Evolutionary conservation across 2,797 vertebrate species (phyloP).

Genomic region (Mormyrus proboscirostris): DNA sequence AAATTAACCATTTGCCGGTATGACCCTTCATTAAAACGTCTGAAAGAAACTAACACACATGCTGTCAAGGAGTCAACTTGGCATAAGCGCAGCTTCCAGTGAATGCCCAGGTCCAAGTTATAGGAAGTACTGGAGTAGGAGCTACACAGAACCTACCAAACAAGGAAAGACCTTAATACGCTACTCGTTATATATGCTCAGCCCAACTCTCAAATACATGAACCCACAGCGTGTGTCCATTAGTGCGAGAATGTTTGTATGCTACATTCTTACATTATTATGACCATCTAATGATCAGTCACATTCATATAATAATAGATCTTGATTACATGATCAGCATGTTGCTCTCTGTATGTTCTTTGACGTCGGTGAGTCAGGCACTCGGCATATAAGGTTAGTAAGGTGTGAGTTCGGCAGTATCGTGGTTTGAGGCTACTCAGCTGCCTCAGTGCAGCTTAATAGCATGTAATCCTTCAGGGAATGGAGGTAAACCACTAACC

Average conservation of each 20-base stretch:
- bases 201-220: neutral
- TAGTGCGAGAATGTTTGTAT: neutral
- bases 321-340: neutral
- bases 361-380: neutral
- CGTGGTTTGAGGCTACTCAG: neutral
- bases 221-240: neutral
- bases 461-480: neutral
- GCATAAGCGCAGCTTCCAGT: neutral
- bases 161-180: neutral
- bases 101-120: neutral
- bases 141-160: neutral
- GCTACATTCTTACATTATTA: neutral
- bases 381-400: neutral
- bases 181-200: neutral
- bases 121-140: neutral
- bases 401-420: neutral
- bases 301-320: neutral
- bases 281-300: neutral
- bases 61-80: neutral
- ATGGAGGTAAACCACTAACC: neutral
- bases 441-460: neutral
- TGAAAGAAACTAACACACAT: neutral
- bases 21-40: neutral
- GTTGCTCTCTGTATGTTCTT: neutral
- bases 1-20: neutral